Evolutionary conservation across 2,888 invertebrate species (phyloP).

Genomic region (Brenthis hecate): DNA sequence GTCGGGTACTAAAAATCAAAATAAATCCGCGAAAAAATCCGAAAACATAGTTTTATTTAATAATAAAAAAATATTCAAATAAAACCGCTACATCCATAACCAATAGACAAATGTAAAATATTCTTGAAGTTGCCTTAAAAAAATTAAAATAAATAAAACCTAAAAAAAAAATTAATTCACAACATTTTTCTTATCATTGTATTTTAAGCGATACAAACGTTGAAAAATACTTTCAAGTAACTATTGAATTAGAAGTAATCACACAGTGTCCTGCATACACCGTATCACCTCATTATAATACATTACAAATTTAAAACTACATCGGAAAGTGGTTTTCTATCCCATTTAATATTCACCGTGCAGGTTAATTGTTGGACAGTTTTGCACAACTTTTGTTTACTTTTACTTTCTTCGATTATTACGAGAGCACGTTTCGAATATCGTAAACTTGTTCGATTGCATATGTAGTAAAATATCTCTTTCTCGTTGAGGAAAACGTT

Average conservation of each 20-base stretch:
- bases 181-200: neutral
- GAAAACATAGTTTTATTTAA: too few relatives aligned
- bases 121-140: too few relatives aligned
- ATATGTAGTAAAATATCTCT: too few relatives aligned
- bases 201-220: conserved; percentile 5
- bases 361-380: conserved; percentile 28
- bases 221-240: too few relatives aligned
- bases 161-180: neutral
- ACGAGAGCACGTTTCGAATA: neutral
- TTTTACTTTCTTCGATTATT: conserved; percentile 11
- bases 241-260: neutral
- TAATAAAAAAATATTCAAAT: too few relatives aligned
- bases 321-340: conserved; percentile 38
- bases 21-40: too few relatives aligned
- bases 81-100: too few relatives aligned
- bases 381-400: conserved; percentile 12
- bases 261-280: conserved; percentile 2
- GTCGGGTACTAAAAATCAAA: too few relatives aligned
- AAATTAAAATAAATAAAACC: neutral
- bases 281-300: conserved; percentile 34
- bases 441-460: neutral
- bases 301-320: conserved; percentile 39
- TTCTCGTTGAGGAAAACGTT: too few relatives aligned
- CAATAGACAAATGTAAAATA: too few relatives aligned
- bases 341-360: conserved; percentile 37